These are phyloP conservation scores for Pachyseris speciosa DNA, from an alignment of 64 coral and sea anemone genomes.

Conservation along the genomic window DNA sequence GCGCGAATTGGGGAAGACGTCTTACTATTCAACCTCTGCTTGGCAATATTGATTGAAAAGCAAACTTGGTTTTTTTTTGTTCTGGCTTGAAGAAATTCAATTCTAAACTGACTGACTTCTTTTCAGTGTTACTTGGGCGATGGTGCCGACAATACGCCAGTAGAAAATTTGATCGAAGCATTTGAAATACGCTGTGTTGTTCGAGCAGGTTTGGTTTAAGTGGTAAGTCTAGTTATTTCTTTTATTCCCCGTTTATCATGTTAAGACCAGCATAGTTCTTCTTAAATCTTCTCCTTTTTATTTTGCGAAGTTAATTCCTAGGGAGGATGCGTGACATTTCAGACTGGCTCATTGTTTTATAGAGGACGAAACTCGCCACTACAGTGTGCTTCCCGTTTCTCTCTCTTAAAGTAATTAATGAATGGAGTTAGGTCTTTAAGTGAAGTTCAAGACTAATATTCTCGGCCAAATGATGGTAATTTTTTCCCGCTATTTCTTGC, in stretches of 20 bases:
- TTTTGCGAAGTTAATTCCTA: too few relatives aligned
- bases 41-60: conserved; percentile 3
- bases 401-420: too few relatives aligned
- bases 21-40: background rate
- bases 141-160: background rate
- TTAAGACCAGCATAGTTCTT: background rate
- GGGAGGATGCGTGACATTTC: too few relatives aligned
- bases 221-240: background rate
- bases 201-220: background rate
- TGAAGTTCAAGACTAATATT: background rate
- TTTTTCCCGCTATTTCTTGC: background rate
- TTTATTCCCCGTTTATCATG: background rate
- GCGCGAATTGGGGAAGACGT: background rate
- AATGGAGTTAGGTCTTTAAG: background rate
- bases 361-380: too few relatives aligned
- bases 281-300: background rate
- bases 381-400: too few relatives aligned
- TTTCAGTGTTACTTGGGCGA: background rate
- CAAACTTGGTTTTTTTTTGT: background rate
- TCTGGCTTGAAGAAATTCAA: background rate
- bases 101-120: background rate
- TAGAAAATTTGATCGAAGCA: background rate
- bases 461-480: background rate
- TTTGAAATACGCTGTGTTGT: conserved; percentile 42
- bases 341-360: too few relatives aligned